Evolutionary conservation across 1,140 invertebrate genomes (phyloP), one percentile per base, ranked within the genome.

Genomic region (Trichonephila inaurata): DNA sequence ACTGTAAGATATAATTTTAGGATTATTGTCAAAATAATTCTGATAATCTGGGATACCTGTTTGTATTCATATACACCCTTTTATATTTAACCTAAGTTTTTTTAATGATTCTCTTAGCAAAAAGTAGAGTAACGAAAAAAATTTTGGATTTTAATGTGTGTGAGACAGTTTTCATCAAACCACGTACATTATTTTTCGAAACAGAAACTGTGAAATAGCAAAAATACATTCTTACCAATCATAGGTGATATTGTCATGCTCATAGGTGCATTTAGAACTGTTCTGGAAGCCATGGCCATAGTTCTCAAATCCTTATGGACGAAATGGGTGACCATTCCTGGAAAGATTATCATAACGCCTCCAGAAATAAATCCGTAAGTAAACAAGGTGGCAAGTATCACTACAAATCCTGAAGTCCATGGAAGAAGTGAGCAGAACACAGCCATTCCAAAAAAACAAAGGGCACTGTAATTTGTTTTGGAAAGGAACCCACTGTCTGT

Each of bases 201-300:
- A 40, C 33, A 3, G 33, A 40, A 40, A 40, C 4, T 40, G 1
- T 51, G 8, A 51, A 51, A 51, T 10, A 12, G 10, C 10, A 33
- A 40, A n/a, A 77, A 77, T 24, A 0, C 1, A 58, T 18, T 21
- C 87, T 89, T 72, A 89, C 87, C 87, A 51, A 89, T 89, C 19
- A 72, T n/a, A 33, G 87, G 87, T 44, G 87, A 89, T 6, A 89
- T 72, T 12, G 87, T 51, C 14, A 69, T 66, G 7, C 87, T 72
- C 87, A 89, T 89, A 12, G 87, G 87, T 51, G 87, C 87, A 51
- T 69, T 44, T 16, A 89, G 19, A 21, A 44, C 3, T 7, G 44
- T 21, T 16, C 87, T 69, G 10, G 87, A 89, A 19, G 87, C 87
- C 87, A 89, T 89, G 64, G 87, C 87, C 87, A 89, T 89, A 8